Evolutionary conservation across 2,797 vertebrate genomes (phyloP).

Genomic region (Phoebastria nigripes): DNA sequence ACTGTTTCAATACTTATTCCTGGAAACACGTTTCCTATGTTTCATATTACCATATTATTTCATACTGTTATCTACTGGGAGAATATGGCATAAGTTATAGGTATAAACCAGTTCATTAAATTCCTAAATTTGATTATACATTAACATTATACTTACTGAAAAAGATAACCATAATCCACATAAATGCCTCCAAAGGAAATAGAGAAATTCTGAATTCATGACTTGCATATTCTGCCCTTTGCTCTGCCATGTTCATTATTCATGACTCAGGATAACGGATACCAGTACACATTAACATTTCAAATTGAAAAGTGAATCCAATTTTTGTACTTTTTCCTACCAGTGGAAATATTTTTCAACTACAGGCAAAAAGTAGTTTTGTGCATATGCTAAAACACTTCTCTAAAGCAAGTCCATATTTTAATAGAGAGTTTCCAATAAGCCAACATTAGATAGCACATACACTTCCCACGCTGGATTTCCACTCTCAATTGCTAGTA

Average conservation of each 20-base stretch:
- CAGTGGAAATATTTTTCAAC: background rate
- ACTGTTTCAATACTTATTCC: background rate
- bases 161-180: background rate
- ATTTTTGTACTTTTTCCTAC: background rate
- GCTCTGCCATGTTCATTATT: background rate
- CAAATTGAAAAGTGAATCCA: background rate
- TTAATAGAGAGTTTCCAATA: background rate
- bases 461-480: background rate
- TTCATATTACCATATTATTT: background rate
- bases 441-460: background rate
- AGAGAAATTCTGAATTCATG: background rate
- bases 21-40: background rate
- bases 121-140: background rate
- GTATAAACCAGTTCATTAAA: background rate
- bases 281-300: background rate
- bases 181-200: background rate
- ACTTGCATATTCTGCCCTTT: constrained; percentile 31
- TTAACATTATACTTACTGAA: background rate
- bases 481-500: background rate
- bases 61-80: background rate
- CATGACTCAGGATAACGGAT: background rate
- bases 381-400: background rate
- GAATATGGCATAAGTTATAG: background rate
- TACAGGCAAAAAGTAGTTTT: background rate
- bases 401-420: background rate